Base-by-base conservation (phyloP, 2,797 vertebrate species). In the Cichlasoma orientale region DNA sequence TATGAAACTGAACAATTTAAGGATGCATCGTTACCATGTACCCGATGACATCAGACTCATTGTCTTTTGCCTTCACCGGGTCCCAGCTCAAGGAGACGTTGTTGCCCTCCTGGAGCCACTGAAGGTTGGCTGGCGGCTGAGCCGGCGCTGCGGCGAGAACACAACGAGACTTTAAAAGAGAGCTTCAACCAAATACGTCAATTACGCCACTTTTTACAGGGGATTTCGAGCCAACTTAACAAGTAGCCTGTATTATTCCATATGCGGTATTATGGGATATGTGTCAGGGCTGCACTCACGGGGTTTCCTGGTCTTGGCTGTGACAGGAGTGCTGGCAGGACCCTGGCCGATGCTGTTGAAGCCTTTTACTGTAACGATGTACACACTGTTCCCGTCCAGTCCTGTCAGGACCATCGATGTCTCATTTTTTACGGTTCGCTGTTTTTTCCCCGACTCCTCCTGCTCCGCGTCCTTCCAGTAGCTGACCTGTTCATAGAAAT, bases 41-140 rank as follows among this genome's bases (percentile, higher is more conserved):
- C n/a, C 98, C 98, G 82, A 97, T 96, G 89, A 99, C 97, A 47
- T 97, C 97, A 3, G 98, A 99, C 87, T 99, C 98, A n/a, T 99
- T 99, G 85, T 95, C 96, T 83, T 97, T 93, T 8, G 97, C 94
- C 92, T 91, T 97, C 72, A 99, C 98, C 1, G 97, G 97, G 68
- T 98, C 97, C 98, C 98, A 99, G 63, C 91, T 97, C 74, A 99
- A 88, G 72, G 97, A 97, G 31, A 99, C 96, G 21, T 98, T 97
- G 84, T 98, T 96, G 1, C 97, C 98, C n/a, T 98, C 97, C 27
- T 98, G 97, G 80, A 98, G 97, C 97, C 98, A 99, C 92, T 95
- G 95, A 79, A 99, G 95, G 91, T 97, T 97, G 86, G 90, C 85
- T 4, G 98, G 98, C 69, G 97, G 95, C 88, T 97, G 96, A 75